Evolutionary conservation across 2,888 invertebrate genomes (phyloP), one percentile per base, ranked within the genome.

Genomic region (Oligia strigilis): DNA sequence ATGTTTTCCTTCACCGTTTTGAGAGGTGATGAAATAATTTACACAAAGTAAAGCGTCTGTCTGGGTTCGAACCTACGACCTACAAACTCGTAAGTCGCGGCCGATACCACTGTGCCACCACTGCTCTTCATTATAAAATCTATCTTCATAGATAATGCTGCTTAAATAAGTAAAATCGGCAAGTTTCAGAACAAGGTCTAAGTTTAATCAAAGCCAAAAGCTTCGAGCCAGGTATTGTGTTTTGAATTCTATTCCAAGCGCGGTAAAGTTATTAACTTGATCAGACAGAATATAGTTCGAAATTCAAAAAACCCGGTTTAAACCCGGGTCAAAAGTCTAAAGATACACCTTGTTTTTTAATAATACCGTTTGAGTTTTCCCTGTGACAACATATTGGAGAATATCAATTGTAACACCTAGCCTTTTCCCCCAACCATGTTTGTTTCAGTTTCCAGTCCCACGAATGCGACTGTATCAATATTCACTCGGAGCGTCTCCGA

Each of bases 381-480:
- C 4, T 36, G 3, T 23, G 36, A 36, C 23, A 23, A 23, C 36
- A 19, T 46, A 3, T 60, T 76, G 40, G 40, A 75, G 19, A 52
- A 40, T 75, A 36, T 52, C 40, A 9, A 14, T 19, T 40, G 40
- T 58, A 55, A 58, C 23, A 36, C 14, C 40, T 29, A 52, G n/a
- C 29, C 23, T 29, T 36, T 19, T 29, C 29, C 52, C 19, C 1
- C 62, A 23, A 72, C 40, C 17, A 36, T 49, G 14, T 49, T 80
- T 65, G 75, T 73, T 49, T 58, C 40, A 9, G 75, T n/a, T 82
- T 82, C 29, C 49, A 58, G 65, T 49, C 14, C n/a, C 65, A 82
- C 29, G 58, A 80, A 75, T 58, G 66, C 49, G 55, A 43, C 49
- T 40, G 65, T 82, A 58, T 66, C 65, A 58, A 49, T 40, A 49